A percentile compares a stretch with the other conserved stretches of the same genome.
Evolutionary conservation across 2,113 vertebrate species (phyloP).

Genomic region (Uria lomvia): DNA sequence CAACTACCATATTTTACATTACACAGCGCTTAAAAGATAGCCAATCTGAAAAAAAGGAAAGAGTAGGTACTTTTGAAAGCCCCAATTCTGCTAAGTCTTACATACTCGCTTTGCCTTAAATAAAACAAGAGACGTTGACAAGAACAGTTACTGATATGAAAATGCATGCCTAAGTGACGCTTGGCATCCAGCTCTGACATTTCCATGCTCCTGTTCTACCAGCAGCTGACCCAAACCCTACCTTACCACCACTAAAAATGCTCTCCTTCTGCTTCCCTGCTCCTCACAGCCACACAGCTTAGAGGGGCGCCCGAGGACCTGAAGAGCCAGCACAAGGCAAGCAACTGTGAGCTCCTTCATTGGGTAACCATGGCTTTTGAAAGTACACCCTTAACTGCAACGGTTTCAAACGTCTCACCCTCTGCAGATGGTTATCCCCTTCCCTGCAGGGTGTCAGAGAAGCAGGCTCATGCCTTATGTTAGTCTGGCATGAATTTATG

Average conservation of each 20-base stretch:
- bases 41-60: not conserved
- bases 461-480: not conserved
- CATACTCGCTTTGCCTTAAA: not conserved
- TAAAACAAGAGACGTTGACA: not conserved
- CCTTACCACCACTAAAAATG: not conserved
- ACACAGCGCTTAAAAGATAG: not conserved
- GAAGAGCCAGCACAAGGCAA: not conserved
- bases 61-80: not conserved
- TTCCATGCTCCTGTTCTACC: not conserved
- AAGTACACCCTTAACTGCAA: not conserved
- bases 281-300: not conserved
- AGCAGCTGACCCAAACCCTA: not conserved
- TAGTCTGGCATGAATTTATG: not conserved
- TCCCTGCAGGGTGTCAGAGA: not conserved
- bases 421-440: not conserved
- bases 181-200: not conserved
- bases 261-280: not conserved
- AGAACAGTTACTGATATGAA: not conserved
- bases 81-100: accelerated
- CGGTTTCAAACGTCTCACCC: not conserved
- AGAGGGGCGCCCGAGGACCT: too few species aligned
- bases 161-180: not conserved
- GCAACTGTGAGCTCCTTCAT: accelerated
- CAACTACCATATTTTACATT: not conserved
- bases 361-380: not conserved